A percentile compares a stretch with the other conserved stretches of the same genome.
Conservation (phyloP, 2,797 vertebrate genomes). For the Distichodus sexfasciatus region DNA sequence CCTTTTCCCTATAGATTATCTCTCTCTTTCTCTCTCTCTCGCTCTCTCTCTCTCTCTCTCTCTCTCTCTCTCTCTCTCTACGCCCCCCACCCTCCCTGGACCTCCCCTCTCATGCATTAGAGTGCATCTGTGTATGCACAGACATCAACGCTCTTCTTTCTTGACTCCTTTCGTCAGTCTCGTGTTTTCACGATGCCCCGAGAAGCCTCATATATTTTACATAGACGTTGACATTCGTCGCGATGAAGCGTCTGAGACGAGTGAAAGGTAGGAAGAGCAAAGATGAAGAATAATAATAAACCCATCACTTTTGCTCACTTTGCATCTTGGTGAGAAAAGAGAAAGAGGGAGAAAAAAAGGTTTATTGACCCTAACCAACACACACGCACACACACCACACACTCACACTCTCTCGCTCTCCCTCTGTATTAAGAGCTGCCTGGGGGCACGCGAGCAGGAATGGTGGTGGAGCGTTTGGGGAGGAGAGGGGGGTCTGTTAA, state of each 20-base stretch:
- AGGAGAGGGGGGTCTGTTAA: constrained; percentile 57
- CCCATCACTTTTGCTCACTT: constrained; percentile 25
- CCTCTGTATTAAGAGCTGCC: constrained; percentile 71
- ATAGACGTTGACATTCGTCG: constrained; percentile 60
- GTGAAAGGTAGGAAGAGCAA: not conserved
- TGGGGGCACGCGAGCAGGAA: constrained; percentile 62
- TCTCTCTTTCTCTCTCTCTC: no score
- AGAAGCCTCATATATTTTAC: constrained; percentile 68
- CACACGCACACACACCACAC: constrained; percentile 26
- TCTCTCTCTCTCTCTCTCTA: no score
- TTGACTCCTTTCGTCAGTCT: constrained; percentile 51
- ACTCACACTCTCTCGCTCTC: constrained; percentile 57
- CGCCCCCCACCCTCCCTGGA: no score
- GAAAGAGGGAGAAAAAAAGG: constrained; percentile 11
- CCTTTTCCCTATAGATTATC: no score
- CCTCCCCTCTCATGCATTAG: no score
- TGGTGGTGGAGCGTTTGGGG: constrained; percentile 46
- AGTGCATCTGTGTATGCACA: not conserved
- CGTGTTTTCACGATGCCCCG: constrained; percentile 53
- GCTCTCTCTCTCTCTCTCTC: no score
- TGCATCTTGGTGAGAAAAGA: constrained; percentile 16
- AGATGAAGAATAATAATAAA: constrained; percentile 25
- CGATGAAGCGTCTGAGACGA: constrained; percentile 50
- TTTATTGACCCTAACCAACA: constrained; percentile 48
- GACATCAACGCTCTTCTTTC: not conserved